Evolutionary conservation across 2,113 vertebrate species (phyloP), one percentile per base, ranked within the genome.

Genomic region (Atractosteus spatula): DNA sequence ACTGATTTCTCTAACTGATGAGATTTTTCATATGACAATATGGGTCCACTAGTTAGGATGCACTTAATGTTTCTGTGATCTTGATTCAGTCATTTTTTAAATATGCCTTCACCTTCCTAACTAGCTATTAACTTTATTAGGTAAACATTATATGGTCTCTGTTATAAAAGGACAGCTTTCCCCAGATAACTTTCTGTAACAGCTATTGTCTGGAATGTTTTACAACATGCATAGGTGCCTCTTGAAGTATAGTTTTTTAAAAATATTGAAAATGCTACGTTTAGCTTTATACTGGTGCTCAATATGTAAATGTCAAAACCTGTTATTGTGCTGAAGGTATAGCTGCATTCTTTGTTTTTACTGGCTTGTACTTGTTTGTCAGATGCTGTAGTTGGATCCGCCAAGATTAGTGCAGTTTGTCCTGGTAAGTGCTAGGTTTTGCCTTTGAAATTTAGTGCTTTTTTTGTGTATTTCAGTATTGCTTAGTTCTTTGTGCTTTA

Each of bases 351-450:
- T 6, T 42, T 66, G 4, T 55, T 10, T 29, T 56, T n/a, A 54
- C 42, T 80, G 54, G 73, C 13, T 66, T 75, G 75, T 63, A 2
- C 29, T 16, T 85, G 80, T 83, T 73, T 79, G 0, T 79, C 84
- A 98, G 96, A 98, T 91, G 82, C 93, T 66, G 88, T 92, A 77
- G 92, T 95, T 80, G 94, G 86, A 77, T 88, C 95, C 56, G 78
- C 92, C 8, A 96, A 93, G 87, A 94, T 90, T 85, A 97, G 93
- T 78, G 92, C 94, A 0, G 88, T 99, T 85, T 99, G 96, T 89
- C 96, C 96, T 78, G 97, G 96, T 98, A 85, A 84, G 90, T 89
- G 14, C 4, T 55, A 13, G 8, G 6, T 55, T 68, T 17, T 61
- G 54, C 55, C 2, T 12, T 45, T 67, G 14, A 41, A 7, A 55